These are phyloP conservation scores for Intellagama lesueurii DNA, from an alignment of 2,797 vertebrate species.

Conservation along the genomic window DNA sequence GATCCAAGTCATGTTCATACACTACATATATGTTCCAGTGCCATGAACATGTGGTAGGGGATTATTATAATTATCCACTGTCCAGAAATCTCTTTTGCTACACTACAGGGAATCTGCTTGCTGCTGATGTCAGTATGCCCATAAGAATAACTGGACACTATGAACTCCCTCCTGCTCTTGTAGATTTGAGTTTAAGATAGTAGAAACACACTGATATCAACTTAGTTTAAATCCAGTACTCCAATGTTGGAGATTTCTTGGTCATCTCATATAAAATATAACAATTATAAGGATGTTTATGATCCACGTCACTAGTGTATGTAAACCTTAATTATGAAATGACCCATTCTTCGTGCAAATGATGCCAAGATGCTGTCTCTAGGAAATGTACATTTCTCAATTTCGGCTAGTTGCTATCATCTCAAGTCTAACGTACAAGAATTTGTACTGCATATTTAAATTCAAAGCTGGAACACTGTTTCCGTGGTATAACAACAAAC, in stretches of 20 bases:
- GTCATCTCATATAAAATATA: conserved; percentile 2
- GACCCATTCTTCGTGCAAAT: conserved; percentile 33
- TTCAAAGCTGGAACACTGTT: conserved; percentile 84
- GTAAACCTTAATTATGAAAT: conserved; percentile 37
- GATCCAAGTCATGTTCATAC: background rate
- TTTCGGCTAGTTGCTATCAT: conserved; percentile 62
- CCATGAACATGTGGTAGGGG: background rate
- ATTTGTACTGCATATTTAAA: conserved; percentile 58
- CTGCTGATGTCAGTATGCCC: background rate
- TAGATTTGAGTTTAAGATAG: background rate
- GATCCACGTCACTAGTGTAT: background rate
- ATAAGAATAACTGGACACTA: background rate
- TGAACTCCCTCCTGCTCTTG: background rate
- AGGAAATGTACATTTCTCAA: conserved; percentile 74
- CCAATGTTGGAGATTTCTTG: background rate
- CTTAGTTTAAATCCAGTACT: background rate
- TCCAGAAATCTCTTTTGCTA: background rate
- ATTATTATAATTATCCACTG: background rate
- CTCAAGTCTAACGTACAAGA: conserved; percentile 63
- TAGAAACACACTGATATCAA: background rate
- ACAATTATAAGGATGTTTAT: background rate
- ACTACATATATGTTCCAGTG: background rate
- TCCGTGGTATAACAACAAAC: conserved; percentile 76
- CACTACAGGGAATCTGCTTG: background rate
- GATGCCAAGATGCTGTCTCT: conserved; percentile 81